Percentiles rank a stretch among this genome's conserved stretches.
These are phyloP conservation scores for Centruroides sculpturatus DNA, from an alignment of 1,140 invertebrate species.

Conservation along the genomic window DNA sequence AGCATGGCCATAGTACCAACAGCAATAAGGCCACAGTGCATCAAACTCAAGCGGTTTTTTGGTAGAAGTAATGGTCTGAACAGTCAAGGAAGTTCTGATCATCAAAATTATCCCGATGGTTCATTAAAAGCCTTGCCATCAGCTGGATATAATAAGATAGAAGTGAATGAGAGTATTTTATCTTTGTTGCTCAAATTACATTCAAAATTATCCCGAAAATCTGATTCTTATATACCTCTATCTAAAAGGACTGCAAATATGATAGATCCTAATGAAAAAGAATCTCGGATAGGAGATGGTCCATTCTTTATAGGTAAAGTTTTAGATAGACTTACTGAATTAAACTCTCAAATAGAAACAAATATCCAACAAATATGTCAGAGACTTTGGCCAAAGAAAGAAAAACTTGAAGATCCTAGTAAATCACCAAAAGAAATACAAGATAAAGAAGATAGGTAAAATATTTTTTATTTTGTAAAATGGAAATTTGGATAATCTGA, in stretches of 20 bases:
- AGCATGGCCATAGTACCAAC: constrained; percentile 12
- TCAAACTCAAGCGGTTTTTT: constrained; percentile 9
- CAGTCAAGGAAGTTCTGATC: neutral
- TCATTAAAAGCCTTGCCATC: neutral
- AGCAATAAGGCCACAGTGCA: constrained; percentile 4
- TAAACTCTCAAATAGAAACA: neutral
- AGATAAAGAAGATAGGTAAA: constrained; percentile 17
- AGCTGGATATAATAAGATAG: constrained; percentile 3
- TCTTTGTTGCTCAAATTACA: constrained; percentile 84
- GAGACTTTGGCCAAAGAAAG: constrained; percentile 11
- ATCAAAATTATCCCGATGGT: neutral
- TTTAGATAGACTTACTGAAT: constrained; percentile 27
- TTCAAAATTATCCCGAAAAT: constrained; percentile 65
- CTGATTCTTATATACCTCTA: constrained; percentile 54
- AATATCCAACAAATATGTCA: constrained; percentile 5
- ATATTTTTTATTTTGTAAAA: neutral
- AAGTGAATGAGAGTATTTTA: constrained; percentile 71
- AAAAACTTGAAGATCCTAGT: neutral
- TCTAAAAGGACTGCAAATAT: constrained; percentile 1
- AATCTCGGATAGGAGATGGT: constrained; percentile 63
- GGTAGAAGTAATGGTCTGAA: neutral
- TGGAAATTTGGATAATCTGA: neutral
- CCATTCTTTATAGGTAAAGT: constrained; percentile 67
- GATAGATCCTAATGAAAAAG: constrained; percentile 7
- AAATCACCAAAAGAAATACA: constrained; percentile 6